phyloP scores from a whole-genome alignment of 2,888 invertebrate genomes.

The Zeuzera pyrina region DNA sequence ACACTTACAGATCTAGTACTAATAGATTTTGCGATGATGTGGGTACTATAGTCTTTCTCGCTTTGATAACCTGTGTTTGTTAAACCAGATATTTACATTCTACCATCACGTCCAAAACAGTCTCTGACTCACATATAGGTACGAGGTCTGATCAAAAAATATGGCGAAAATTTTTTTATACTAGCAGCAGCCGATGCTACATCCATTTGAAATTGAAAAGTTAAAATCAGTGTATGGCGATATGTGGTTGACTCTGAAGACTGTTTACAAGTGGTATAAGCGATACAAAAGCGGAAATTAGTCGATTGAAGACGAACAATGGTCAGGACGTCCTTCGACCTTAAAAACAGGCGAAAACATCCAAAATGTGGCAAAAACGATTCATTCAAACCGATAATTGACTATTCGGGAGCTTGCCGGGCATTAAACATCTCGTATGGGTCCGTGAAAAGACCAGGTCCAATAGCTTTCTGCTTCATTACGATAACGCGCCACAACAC shows the following conservation, averaged over 20 bases:
- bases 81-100: too few species aligned
- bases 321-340: constrained; percentile 1
- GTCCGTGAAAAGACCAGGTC: background rate
- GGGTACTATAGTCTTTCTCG: too few species aligned
- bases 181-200: constrained; percentile 1
- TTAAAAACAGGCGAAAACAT: constrained; percentile 1
- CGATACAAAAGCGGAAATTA: constrained; percentile 1
- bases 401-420: background rate
- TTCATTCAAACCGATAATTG: background rate
- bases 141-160: constrained; percentile 1
- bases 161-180: constrained; percentile 2
- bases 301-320: constrained; percentile 1
- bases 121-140: too few species aligned
- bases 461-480: background rate
- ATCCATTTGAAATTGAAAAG: constrained; percentile 2
- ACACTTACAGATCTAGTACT: too few species aligned
- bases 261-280: constrained; percentile 1
- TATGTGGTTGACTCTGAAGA: background rate
- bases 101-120: too few species aligned
- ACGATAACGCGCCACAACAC: too few species aligned
- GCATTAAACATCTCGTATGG: background rate
- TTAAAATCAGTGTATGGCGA: constrained; percentile 4
- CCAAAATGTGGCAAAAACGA: constrained; percentile 1
- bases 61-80: too few species aligned
- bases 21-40: too few species aligned